phyloP scores from a whole-genome alignment of 2,797 vertebrate species.

The Smutsia gigantea region DNA sequence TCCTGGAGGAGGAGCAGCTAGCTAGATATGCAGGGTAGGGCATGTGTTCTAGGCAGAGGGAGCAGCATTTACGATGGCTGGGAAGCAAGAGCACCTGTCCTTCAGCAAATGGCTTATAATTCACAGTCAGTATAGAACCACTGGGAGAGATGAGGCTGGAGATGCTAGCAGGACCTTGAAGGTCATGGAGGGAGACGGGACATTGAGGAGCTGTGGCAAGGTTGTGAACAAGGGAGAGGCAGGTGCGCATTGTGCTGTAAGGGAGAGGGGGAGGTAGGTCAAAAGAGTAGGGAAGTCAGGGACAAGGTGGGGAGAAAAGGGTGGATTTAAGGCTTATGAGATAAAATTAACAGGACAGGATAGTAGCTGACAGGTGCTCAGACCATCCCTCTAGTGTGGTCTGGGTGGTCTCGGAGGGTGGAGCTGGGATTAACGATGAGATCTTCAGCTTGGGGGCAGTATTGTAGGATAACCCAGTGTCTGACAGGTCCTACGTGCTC shows the following conservation, averaged over 20 bases:
- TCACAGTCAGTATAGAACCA: background rate
- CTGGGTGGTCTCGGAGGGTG: background rate
- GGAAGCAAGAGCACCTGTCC: background rate
- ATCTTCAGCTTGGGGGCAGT: background rate
- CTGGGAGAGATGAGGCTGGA: background rate
- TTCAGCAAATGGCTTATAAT: background rate
- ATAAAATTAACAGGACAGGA: background rate
- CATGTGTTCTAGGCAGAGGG: background rate
- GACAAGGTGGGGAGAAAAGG: background rate
- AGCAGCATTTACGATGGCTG: too few relatives aligned
- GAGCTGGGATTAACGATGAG: background rate
- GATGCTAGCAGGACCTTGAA: background rate
- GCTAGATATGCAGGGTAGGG: background rate
- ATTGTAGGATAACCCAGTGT: background rate
- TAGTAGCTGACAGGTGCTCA: background rate
- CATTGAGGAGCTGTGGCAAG: background rate
- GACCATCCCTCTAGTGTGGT: background rate
- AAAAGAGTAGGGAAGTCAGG: background rate
- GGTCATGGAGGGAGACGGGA: background rate
- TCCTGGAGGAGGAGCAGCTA: background rate
- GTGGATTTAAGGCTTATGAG: background rate
- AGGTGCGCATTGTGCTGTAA: background rate
- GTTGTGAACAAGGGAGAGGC: background rate
- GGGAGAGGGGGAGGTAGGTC: background rate
- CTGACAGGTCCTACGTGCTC: background rate